Evolutionary conservation across 2,888 invertebrate genomes (phyloP).

Genomic region (Dastarcus helophoroides): DNA sequence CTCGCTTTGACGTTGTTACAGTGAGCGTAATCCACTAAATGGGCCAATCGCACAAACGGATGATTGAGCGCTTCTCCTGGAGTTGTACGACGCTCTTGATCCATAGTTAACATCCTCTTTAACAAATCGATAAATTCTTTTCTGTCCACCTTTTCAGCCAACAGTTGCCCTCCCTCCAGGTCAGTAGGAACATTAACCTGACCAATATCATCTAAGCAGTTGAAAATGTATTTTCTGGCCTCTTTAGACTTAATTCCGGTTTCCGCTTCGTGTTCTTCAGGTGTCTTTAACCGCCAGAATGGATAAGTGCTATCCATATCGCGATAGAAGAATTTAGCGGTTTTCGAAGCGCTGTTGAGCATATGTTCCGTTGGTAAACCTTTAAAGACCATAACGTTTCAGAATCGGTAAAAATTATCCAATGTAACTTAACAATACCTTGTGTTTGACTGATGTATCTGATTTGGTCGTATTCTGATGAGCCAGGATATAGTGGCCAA

Average conservation of each 20-base stretch:
- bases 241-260: slow-evolving; percentile 98
- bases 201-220: slow-evolving; percentile 97
- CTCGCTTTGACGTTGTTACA: slow-evolving; percentile 95
- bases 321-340: slow-evolving; percentile 94
- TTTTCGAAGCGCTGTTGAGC: slow-evolving; percentile 95
- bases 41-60: slow-evolving; percentile 85
- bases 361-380: slow-evolving; percentile 96
- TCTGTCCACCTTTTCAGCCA: slow-evolving; percentile 95
- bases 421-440: slow-evolving; percentile 29
- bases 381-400: slow-evolving; percentile 37
- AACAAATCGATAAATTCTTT: slow-evolving; percentile 95
- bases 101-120: slow-evolving; percentile 97
- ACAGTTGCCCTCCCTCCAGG: slow-evolving; percentile 88
- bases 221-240: slow-evolving; percentile 98
- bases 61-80: slow-evolving; percentile 94
- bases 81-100: slow-evolving; percentile 88
- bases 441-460: slow-evolving; percentile 69
- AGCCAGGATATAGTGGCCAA: slow-evolving; percentile 98
- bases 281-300: slow-evolving; percentile 82
- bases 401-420: not conserved
- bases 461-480: slow-evolving; percentile 98
- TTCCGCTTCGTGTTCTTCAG: slow-evolving; percentile 96
- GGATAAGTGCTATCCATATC: slow-evolving; percentile 88
- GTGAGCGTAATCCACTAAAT: slow-evolving; percentile 91
- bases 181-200: slow-evolving; percentile 96